phyloP scores from a whole-genome alignment of 2,888 invertebrate genomes.

The Drosophila pseudotakahashii region DNA sequence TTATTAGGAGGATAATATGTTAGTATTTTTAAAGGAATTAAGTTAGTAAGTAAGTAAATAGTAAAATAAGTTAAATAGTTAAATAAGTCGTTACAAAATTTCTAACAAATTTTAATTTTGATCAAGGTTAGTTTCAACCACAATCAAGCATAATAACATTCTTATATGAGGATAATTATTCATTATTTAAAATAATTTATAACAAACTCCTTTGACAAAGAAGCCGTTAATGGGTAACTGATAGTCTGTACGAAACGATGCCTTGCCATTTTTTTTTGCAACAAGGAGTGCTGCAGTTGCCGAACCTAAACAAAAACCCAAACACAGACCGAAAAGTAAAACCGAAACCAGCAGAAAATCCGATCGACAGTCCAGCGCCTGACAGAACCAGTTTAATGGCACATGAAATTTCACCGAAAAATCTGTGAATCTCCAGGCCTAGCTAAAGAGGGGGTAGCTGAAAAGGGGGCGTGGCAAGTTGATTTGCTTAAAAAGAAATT shows the following conservation, averaged over 20 bases:
- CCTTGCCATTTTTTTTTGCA: neutral
- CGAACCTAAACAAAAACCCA: constrained; percentile 17
- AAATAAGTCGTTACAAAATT: no score
- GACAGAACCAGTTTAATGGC: constrained; percentile 81
- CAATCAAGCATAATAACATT: no score
- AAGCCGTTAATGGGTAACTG: no score
- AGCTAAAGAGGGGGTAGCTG: constrained; percentile 19
- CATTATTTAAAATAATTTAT: no score
- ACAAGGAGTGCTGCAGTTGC: constrained; percentile 37
- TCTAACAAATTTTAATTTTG: no score
- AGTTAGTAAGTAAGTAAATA: no score
- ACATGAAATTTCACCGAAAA: constrained; percentile 77
- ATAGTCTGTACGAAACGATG: no score
- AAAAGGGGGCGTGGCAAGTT: constrained; percentile 62
- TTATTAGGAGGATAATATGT: neutral
- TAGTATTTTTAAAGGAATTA: no score
- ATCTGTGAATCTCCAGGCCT: constrained; percentile 72
- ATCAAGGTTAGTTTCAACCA: no score
- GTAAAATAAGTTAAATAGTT: no score
- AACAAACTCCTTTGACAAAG: no score
- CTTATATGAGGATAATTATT: no score
- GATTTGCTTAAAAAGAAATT: constrained; percentile 80
- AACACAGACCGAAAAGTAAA: constrained; percentile 6
- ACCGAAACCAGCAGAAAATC: constrained; percentile 12
- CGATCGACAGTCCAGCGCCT: constrained; percentile 45